Conservation (phyloP, 2,888 invertebrate genomes). For the Rhabditoides inermis region DNA sequence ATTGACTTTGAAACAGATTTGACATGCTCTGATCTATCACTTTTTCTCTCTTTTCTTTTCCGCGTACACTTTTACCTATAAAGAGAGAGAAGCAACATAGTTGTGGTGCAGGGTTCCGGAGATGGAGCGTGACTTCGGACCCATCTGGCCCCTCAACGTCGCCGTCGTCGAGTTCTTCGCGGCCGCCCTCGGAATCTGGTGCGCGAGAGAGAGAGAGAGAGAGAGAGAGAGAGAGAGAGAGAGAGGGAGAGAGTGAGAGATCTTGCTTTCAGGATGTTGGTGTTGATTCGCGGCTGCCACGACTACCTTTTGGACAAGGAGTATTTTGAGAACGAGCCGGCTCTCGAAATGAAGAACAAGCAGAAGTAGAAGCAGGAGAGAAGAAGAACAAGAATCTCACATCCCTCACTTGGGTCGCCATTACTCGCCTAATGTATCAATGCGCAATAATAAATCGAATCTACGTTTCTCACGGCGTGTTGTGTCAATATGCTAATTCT, state of each 20-base stretch:
- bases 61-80: not conserved
- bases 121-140: conserved; percentile 48
- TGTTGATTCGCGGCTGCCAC: conserved; percentile 41
- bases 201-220: too few relatives aligned
- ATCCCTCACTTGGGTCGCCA: too few relatives aligned
- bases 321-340: conserved; percentile 28
- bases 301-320: conserved; percentile 46
- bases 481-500: too few relatives aligned
- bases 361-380: too few relatives aligned
- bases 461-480: too few relatives aligned
- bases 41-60: not conserved
- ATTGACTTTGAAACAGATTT: conserved; percentile 1
- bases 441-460: too few relatives aligned
- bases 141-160: conserved; percentile 51
- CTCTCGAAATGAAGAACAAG: conserved; percentile 17
- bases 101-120: conserved; percentile 22
- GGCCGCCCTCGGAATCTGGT: conserved; percentile 50
- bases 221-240: not conserved
- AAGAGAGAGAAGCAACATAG: not conserved
- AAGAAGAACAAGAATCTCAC: too few relatives aligned
- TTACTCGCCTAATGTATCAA: too few relatives aligned
- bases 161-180: conserved; percentile 44
- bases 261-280: conserved; percentile 26
- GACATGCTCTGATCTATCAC: not conserved
- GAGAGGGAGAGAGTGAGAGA: too few relatives aligned